A percentile compares a stretch with the other conserved stretches of the same genome.
phyloP scores from a whole-genome alignment of 2,113 vertebrate genomes.

The Equus przewalskii region DNA sequence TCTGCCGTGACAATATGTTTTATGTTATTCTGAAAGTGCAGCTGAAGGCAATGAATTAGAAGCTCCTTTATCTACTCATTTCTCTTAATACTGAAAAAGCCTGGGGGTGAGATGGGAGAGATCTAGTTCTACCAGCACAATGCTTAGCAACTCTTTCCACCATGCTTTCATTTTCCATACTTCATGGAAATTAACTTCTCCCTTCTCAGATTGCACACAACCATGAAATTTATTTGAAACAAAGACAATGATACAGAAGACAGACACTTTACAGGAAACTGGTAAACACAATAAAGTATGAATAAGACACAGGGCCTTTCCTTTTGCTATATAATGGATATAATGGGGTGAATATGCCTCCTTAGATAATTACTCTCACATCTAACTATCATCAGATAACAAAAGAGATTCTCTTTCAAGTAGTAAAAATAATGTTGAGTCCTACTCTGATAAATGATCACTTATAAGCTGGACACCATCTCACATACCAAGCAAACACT shows the following conservation, averaged over 20 bases:
- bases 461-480: background rate
- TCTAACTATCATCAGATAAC: background rate
- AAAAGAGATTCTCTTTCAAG: slow-evolving; percentile 19
- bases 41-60: background rate
- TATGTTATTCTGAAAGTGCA: background rate
- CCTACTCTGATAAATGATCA: background rate
- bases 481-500: background rate
- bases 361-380: slow-evolving; percentile 11
- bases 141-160: background rate
- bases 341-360: background rate
- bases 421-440: background rate
- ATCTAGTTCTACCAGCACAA: background rate
- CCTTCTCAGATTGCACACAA: background rate
- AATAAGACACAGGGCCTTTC: background rate
- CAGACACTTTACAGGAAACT: background rate
- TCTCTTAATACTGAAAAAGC: slow-evolving; percentile 10
- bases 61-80: background rate
- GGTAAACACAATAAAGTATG: background rate
- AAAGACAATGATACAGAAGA: background rate
- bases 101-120: background rate
- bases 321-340: background rate
- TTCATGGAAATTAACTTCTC: background rate
- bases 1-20: background rate
- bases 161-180: background rate
- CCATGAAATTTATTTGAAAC: slow-evolving; percentile 34